These are phyloP conservation scores for Cyprinodon brontotheroides DNA, from an alignment of 2,113 vertebrate species.

Conservation along the genomic window DNA sequence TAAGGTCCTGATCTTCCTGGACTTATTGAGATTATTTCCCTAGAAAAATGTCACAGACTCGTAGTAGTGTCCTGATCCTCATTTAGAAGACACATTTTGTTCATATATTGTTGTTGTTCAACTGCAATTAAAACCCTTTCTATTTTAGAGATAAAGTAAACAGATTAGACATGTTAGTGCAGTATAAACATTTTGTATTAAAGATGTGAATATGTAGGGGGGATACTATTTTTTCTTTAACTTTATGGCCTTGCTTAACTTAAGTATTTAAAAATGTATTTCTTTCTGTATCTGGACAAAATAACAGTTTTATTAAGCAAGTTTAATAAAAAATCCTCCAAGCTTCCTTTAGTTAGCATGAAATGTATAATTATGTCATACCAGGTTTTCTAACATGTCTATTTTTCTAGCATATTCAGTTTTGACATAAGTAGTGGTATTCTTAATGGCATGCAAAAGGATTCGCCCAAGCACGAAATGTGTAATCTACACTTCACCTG, in stretches of 20 bases:
- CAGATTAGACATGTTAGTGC: no score
- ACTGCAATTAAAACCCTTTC: not conserved
- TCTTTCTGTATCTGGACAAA: no score
- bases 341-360: slow-evolving; percentile 60
- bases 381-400: slow-evolving; percentile 49
- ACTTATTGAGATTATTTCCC: not conserved
- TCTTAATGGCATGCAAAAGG: slow-evolving; percentile 69
- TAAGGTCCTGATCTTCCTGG: no score
- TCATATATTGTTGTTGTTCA: not conserved
- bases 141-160: not conserved
- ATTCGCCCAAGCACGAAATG: slow-evolving; percentile 72
- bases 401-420: slow-evolving; percentile 38
- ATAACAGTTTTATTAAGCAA: slow-evolving; percentile 21
- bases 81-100: not conserved
- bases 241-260: no score
- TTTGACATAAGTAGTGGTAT: slow-evolving; percentile 60
- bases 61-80: not conserved
- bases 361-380: slow-evolving; percentile 58
- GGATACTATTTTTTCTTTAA: no score
- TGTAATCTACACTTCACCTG: slow-evolving; percentile 73
- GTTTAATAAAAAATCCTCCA: slow-evolving; percentile 62
- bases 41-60: no score
- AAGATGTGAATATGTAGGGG: no score
- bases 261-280: no score
- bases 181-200: no score